Evolutionary conservation across 2,797 vertebrate species (phyloP), one percentile per base, ranked within the genome.

Genomic region (Champsocephalus esox): DNA sequence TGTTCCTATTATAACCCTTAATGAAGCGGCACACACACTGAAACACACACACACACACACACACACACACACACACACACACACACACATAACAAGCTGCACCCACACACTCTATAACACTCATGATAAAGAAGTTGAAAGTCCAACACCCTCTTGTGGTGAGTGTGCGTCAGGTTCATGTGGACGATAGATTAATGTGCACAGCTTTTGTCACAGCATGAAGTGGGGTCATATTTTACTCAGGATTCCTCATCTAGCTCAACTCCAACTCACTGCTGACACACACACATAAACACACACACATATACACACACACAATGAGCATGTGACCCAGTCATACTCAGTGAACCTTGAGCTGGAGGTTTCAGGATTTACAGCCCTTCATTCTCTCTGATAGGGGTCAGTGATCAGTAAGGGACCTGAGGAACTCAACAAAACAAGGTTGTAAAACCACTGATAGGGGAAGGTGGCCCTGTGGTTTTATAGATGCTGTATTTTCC

Each of bases 371-470:
- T 94, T 94, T 92, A 92, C 75, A 83, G 76, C 87, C 82, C 63
- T 82, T 88, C 77, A 89, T 89, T 84, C 79, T 81, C 61, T 70
- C 80, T 88, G 88, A 92, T 90, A 83, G 80, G 85, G 83, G 88
- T 91, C 85, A 87, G 76, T 91, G 91, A 88, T 92, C 80, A 92
- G 66, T 38, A 60, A 81, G 57, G 63, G 68, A 87, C 86, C 81
- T 83, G 75, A 90, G 72, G 43, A 82, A 83, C 83, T 89, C 86
- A 91, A 87, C 82, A 94, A 90, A 93, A 95, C 92, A 93, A 90
- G 83, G 74, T 71, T 86, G 88, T 94, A 94, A 95, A 95, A 85
- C 41, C 34, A 46, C 80, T 85, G 91, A 92, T 91, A 91, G 70
- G 57, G 28, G 45, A 81, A 58, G 68, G 75, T 41, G 61, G 59